phyloP scores from a whole-genome alignment of 1,140 invertebrate genomes.

The Ooceraea biroi region DNA sequence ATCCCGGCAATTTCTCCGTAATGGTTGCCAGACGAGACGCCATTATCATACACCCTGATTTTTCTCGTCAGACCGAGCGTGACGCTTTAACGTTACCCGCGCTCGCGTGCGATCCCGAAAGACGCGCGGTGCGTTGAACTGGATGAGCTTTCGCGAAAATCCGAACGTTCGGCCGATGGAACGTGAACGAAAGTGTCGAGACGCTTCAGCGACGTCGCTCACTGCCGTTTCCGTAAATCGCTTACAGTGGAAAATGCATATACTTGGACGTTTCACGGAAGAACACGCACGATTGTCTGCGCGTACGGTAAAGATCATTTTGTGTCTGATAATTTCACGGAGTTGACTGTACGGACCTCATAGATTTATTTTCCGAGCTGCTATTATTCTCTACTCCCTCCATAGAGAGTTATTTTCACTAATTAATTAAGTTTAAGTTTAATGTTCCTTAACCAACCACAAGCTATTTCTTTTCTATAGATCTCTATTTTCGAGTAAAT shows the following conservation, averaged over 20 bases:
- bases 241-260: not conserved
- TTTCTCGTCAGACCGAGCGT: constrained; percentile 51
- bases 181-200: constrained; percentile 22
- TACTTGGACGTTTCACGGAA: not conserved
- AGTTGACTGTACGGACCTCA: not conserved
- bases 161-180: not conserved
- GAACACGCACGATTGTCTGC: not conserved
- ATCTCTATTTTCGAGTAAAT: no score
- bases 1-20: constrained; percentile 71
- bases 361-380: not conserved
- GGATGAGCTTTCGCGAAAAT: constrained; percentile 34
- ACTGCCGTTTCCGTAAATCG: constrained; percentile 18
- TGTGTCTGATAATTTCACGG: not conserved
- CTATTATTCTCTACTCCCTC: no score
- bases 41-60: constrained; percentile 62
- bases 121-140: constrained; percentile 36
- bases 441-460: no score
- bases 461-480: no score
- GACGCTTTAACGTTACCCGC: constrained; percentile 35
- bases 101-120: constrained; percentile 38
- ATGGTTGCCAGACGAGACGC: constrained; percentile 62
- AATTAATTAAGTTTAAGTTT: no score
- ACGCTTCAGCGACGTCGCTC: constrained; percentile 10
- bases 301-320: not conserved
- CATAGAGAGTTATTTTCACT: no score